Percentiles rank a stretch among this genome's conserved stretches.
phyloP scores from a whole-genome alignment of 2,797 vertebrate genomes.

The Dermochelys coriacea region DNA sequence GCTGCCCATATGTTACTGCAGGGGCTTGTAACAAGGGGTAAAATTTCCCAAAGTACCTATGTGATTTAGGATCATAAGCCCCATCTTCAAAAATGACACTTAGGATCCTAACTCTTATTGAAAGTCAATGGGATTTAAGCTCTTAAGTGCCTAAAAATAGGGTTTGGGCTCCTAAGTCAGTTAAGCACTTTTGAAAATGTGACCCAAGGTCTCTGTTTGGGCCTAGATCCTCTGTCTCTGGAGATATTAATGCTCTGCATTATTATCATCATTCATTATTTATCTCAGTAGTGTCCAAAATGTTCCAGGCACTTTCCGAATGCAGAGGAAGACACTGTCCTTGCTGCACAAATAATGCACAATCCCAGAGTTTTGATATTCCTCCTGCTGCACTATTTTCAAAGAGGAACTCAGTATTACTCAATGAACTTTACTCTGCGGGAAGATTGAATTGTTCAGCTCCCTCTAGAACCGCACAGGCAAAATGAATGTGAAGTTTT shows the following conservation, averaged over 20 bases:
- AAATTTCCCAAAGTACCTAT: background rate
- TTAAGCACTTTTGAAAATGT: background rate
- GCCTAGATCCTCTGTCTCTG: background rate
- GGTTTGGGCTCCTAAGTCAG: background rate
- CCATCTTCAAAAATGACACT: background rate
- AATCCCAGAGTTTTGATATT: background rate
- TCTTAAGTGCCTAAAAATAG: background rate
- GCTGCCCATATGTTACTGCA: background rate
- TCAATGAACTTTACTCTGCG: accelerated
- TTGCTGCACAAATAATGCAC: background rate
- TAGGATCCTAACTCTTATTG: background rate
- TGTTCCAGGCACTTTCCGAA: accelerated
- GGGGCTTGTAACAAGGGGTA: too few relatives aligned
- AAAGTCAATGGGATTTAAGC: background rate
- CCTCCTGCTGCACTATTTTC: background rate
- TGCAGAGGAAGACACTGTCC: background rate
- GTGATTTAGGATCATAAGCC: background rate
- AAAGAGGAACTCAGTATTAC: background rate
- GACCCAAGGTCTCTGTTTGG: background rate
- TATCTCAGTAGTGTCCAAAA: accelerated
- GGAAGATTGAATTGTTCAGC: accelerated
- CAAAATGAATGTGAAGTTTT: background rate
- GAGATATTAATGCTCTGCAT: accelerated
- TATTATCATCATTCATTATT: background rate
- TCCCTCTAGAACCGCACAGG: accelerated